Conservation (phyloP, 1,140 invertebrate genomes). For the Palaemon carinicauda region DNA sequence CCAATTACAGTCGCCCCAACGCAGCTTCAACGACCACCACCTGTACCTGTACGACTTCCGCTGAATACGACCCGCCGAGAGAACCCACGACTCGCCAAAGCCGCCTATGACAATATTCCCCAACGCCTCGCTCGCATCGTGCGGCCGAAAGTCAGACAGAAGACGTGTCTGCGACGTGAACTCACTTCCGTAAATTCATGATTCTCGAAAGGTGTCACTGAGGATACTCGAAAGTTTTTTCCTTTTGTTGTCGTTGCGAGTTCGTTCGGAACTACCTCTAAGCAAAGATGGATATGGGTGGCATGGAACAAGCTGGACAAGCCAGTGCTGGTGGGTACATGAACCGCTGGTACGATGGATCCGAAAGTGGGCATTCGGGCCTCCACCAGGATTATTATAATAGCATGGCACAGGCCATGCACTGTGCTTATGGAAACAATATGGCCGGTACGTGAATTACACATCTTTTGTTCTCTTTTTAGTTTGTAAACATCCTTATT, state of each 20-base stretch:
- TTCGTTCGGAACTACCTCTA: background rate
- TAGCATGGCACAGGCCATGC: conserved; percentile 58
- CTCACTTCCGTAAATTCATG: too few species aligned
- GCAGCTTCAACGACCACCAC: too few species aligned
- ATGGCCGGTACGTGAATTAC: conserved; percentile 52
- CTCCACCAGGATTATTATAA: conserved; percentile 58
- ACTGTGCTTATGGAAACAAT: conserved; percentile 58
- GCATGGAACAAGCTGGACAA: conserved; percentile 54
- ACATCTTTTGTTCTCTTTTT: background rate
- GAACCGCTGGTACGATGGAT: conserved; percentile 56
- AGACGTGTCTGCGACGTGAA: too few species aligned
- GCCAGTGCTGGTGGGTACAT: conserved; percentile 52
- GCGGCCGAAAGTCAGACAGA: too few species aligned
- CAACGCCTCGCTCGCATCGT: too few species aligned
- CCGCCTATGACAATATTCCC: too few species aligned
- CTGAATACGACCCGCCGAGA: conserved; percentile 11
- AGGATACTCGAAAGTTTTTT: too few species aligned
- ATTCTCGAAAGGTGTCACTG: too few species aligned
- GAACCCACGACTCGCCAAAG: background rate
- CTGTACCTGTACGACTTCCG: background rate
- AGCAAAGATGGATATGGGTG: conserved; percentile 52
- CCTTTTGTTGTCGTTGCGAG: background rate
- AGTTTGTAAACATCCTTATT: background rate
- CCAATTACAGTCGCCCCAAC: background rate
- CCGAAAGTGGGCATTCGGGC: conserved; percentile 49